Evolutionary conservation across 2,113 vertebrate genomes (phyloP).

Genomic region (Hemiprocne comata): DNA sequence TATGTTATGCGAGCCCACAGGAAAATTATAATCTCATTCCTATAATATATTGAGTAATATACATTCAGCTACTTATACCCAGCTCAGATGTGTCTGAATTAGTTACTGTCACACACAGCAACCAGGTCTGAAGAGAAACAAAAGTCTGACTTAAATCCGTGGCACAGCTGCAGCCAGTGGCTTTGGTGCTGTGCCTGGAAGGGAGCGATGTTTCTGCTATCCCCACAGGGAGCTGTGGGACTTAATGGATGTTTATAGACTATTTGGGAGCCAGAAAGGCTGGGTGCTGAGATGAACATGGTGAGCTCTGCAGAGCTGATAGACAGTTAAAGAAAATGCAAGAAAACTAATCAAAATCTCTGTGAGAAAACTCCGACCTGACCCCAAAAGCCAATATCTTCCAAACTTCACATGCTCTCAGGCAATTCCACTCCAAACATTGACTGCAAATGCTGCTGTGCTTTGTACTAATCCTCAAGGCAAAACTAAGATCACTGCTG

Average conservation of each 20-base stretch:
- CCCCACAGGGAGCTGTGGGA: not conserved
- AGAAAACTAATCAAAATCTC: not conserved
- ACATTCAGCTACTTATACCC: not conserved
- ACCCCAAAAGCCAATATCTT: not conserved
- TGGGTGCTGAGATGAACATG: not conserved
- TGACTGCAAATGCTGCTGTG: constrained; percentile 4
- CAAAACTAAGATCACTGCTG: constrained; percentile 36
- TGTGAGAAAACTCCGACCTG: not conserved
- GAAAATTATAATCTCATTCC: constrained; percentile 21
- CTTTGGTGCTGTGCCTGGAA: not conserved
- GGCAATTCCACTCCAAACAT: constrained; percentile 1
- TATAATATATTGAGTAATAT: constrained; percentile 10
- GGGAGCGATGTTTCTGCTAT: not conserved
- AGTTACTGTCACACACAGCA: not conserved
- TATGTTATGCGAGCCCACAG: not conserved
- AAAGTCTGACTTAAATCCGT: not conserved
- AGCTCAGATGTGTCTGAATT: constrained; percentile 11
- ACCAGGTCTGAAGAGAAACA: not conserved
- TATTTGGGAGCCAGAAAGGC: not conserved
- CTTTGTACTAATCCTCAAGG: constrained; percentile 38
- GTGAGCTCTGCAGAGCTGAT: not conserved
- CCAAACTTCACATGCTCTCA: not conserved
- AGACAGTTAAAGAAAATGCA: not conserved
- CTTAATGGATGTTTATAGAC: not conserved
- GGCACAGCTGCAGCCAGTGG: not conserved